These are phyloP conservation scores for Todiramphus chloris DNA, from an alignment of 2,113 vertebrate species.

Conservation along the genomic window DNA sequence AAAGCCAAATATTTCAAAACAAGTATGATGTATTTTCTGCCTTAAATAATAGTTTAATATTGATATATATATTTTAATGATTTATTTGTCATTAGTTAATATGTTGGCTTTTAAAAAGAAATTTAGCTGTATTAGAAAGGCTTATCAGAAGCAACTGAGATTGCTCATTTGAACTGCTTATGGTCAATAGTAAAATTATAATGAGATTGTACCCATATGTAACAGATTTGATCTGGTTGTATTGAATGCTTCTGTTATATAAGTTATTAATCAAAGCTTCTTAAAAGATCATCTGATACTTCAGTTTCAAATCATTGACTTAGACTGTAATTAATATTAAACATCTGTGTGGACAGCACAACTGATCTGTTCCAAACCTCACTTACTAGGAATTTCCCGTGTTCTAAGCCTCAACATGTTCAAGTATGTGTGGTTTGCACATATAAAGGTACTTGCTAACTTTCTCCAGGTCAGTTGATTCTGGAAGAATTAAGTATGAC, in stretches of 20 bases:
- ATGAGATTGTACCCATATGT: not conserved
- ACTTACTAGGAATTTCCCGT: not conserved
- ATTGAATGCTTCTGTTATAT: not conserved
- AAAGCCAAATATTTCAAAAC: not conserved
- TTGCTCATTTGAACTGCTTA: not conserved
- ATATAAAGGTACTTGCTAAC: not conserved
- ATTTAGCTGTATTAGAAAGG: not conserved
- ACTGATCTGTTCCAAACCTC: not conserved
- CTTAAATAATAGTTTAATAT: not conserved
- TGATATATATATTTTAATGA: not conserved
- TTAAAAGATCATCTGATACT: not conserved
- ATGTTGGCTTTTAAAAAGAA: not conserved
- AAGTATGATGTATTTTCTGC: not conserved
- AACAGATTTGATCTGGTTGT: not conserved
- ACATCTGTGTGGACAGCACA: not conserved
- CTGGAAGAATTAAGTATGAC: not conserved
- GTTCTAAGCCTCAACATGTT: not conserved
- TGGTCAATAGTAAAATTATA: not conserved
- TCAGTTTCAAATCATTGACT: not conserved
- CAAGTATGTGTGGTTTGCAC: not conserved
- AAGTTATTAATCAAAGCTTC: not conserved
- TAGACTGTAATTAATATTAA: not conserved
- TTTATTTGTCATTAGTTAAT: not conserved
- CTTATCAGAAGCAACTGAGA: not conserved
- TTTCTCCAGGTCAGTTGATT: not conserved